Conservation (phyloP, 1,140 invertebrate genomes). For the Trinorchestia longiramus region DNA sequence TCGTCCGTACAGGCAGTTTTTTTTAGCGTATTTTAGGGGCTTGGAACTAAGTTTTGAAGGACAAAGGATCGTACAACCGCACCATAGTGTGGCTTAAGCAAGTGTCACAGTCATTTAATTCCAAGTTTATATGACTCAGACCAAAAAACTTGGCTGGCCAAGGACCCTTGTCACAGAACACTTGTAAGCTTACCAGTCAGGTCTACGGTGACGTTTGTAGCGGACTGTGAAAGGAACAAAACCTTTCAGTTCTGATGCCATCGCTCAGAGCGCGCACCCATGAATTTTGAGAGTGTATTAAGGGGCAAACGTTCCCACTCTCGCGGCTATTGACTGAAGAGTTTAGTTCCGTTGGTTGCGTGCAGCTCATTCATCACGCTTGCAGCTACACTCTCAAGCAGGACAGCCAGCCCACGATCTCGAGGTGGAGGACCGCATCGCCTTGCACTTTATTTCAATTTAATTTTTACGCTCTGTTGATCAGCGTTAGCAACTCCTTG, state of each 20-base stretch:
- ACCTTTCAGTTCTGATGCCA: neutral
- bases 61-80: too few relatives aligned
- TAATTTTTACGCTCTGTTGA: neutral
- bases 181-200: too few relatives aligned
- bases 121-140: too few relatives aligned
- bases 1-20: too few relatives aligned
- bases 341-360: neutral
- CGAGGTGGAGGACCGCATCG: neutral
- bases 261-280: neutral
- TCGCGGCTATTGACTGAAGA: neutral
- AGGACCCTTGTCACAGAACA: too few relatives aligned
- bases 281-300: neutral
- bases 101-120: too few relatives aligned
- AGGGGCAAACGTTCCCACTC: neutral
- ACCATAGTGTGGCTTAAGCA: too few relatives aligned
- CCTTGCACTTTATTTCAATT: neutral
- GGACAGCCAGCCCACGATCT: neutral
- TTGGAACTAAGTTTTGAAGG: too few relatives aligned
- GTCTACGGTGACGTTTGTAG: neutral
- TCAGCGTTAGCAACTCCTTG: neutral
- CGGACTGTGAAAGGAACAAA: neutral
- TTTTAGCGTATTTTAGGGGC: too few relatives aligned
- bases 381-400: neutral
- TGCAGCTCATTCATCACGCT: neutral
- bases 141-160: too few relatives aligned